These are phyloP conservation scores for Drosophila paranaensis DNA, from an alignment of 2,888 invertebrate genomes.

Conservation along the genomic window DNA sequence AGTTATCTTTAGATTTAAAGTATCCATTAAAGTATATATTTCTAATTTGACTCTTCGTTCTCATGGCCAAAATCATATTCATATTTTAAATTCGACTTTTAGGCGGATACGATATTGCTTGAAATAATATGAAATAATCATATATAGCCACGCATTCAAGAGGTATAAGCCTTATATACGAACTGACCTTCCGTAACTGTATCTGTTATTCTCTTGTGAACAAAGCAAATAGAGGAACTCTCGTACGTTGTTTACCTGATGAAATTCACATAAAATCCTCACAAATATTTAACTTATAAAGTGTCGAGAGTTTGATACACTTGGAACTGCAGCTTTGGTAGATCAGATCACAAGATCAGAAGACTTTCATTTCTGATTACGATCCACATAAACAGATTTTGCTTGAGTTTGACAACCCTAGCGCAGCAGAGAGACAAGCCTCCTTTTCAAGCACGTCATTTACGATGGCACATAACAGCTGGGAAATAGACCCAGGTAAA, in stretches of 20 bases:
- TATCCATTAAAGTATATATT: no score
- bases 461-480: neutral
- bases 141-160: neutral
- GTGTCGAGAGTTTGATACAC: no score
- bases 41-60: no score
- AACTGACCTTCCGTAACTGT: conserved; percentile 1
- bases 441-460: conserved; percentile 11
- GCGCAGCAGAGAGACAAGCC: conserved; percentile 10
- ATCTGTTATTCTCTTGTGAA: neutral
- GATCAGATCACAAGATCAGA: no score
- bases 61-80: no score
- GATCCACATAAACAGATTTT: no score
- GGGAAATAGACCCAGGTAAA: neutral
- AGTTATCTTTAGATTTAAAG: no score
- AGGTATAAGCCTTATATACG: neutral
- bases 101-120: neutral
- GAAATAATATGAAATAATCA: neutral
- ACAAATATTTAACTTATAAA: neutral
- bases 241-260: neutral
- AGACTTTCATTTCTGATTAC: no score
- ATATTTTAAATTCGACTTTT: no score
- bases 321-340: no score
- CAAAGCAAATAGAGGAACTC: neutral
- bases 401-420: neutral
- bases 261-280: neutral